Conservation (phyloP, 2,888 invertebrate genomes). For the Adelphocoris suturalis region DNA sequence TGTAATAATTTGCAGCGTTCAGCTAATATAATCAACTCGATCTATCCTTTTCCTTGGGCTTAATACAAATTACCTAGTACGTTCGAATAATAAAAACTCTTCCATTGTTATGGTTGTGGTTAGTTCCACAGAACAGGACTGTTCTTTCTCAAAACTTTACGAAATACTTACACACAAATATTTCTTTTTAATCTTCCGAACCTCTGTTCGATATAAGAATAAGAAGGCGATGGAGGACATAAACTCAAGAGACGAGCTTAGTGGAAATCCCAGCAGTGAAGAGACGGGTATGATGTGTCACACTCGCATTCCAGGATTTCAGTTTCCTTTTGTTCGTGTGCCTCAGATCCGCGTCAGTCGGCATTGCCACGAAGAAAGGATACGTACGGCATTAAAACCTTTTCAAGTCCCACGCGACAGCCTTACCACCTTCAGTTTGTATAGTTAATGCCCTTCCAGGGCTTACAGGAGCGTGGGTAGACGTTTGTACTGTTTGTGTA, state of each 20-base stretch:
- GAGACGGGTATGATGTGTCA: background rate
- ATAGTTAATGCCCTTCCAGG: conserved; percentile 4
- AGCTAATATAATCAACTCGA: too few species aligned
- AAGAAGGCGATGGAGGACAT: background rate
- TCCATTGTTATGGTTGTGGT: too few species aligned
- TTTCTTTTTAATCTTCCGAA: background rate
- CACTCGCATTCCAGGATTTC: conserved; percentile 3
- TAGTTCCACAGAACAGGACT: too few species aligned
- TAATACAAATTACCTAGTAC: too few species aligned
- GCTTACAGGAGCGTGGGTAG: background rate
- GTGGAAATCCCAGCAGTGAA: background rate
- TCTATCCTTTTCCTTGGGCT: too few species aligned
- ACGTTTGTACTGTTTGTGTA: conserved; percentile 20
- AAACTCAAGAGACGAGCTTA: background rate
- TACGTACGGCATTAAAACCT: conserved; percentile 5
- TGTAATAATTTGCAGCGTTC: too few species aligned
- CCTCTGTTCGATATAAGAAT: background rate
- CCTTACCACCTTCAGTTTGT: background rate
- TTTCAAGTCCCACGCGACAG: conserved; percentile 32
- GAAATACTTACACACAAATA: too few species aligned
- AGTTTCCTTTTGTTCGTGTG: background rate
- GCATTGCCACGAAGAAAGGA: background rate
- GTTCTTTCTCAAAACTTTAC: too few species aligned
- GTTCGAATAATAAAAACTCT: too few species aligned
- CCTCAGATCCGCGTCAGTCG: background rate